Base-by-base conservation (phyloP, 2,888 invertebrate species). In the Epinotia ramella region DNA sequence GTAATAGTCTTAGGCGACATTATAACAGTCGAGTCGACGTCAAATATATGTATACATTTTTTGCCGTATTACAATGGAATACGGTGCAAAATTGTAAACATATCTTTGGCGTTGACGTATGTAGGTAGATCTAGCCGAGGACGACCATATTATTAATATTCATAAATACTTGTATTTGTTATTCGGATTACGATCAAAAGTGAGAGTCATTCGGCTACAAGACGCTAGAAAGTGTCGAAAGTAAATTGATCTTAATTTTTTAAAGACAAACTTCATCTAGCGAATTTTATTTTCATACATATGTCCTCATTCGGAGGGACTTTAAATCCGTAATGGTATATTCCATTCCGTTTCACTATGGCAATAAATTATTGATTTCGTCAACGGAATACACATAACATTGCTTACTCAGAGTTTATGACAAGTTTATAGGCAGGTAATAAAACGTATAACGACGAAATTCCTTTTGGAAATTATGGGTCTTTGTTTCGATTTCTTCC, bases 131-230 rank as follows among this genome's bases (percentile, higher is more conserved):
- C 71, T 73, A 77, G 79, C 70, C 78, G 80, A 81, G 78, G 79
- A 81, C 81, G 78, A 80, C 77, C 83, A 78, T 80, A 84, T 85
- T 80, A 84, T 85, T 81, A 84, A 83, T 86, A 84, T 85, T 84
- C 81, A 84, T 79, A 81, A 79, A 71, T 77, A 73, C 72, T 67
- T 72, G 65, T 72, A 70, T 67, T 77, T 72, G 74, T 73, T 67
- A 73, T 69, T 77, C 70, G 60, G 28, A 60, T 77, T 70, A 70
- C 66, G 68, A 12, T 76, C 56, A 66, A 65, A 77, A 77, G 77
- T 73, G 77, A 77, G 77, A 77, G 77, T 77, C 56, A 63, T 63
- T 59, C 72, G 56, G 71, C 28, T 60, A 67, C 76, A 56, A 63
- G 71, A 60, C 66, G 16, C 53, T 77, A 84, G 86, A 88, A 87